Evolutionary conservation across 2,888 invertebrate genomes (phyloP).

Genomic region (Hypselothyrea guttata): DNA sequence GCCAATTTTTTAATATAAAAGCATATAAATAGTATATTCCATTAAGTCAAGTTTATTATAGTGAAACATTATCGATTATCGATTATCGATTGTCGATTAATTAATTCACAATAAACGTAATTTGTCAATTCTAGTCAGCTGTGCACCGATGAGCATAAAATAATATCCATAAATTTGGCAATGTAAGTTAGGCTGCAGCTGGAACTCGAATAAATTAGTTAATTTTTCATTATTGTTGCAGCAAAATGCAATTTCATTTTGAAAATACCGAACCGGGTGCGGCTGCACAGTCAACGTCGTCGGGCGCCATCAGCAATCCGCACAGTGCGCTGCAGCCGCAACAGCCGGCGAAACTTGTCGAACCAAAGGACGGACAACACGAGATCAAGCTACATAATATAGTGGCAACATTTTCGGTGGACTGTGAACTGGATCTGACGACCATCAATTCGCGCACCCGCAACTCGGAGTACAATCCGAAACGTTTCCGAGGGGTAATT

Average conservation of each 20-base stretch:
- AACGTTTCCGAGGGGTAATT: slow-evolving; percentile 90
- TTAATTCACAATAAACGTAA: no score
- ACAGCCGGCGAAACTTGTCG: slow-evolving; percentile 83
- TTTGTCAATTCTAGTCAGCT: no score
- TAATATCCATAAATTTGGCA: no score
- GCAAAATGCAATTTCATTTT: slow-evolving; percentile 68
- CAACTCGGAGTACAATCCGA: slow-evolving; percentile 92
- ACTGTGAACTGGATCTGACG: slow-evolving; percentile 87
- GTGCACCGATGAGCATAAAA: no score
- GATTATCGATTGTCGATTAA: no score
- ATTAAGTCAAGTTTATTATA: no score
- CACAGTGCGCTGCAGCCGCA: slow-evolving; percentile 79
- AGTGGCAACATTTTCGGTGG: slow-evolving; percentile 90
- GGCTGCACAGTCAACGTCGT: slow-evolving; percentile 9
- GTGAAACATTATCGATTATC: no score
- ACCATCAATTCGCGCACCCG: slow-evolving; percentile 90
- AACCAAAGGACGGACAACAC: slow-evolving; percentile 84
- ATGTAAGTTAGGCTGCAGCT: no score
- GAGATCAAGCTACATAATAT: slow-evolving; percentile 88
- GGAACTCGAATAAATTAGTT: no score
- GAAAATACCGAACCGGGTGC: slow-evolving; percentile 57
- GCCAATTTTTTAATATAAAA: no score
- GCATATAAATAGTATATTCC: no score
- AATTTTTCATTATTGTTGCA: slow-evolving; percentile 23
- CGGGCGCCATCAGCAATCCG: slow-evolving; percentile 57